Conservation (phyloP, 2,113 vertebrate species). For the Eira barbara region DNA sequence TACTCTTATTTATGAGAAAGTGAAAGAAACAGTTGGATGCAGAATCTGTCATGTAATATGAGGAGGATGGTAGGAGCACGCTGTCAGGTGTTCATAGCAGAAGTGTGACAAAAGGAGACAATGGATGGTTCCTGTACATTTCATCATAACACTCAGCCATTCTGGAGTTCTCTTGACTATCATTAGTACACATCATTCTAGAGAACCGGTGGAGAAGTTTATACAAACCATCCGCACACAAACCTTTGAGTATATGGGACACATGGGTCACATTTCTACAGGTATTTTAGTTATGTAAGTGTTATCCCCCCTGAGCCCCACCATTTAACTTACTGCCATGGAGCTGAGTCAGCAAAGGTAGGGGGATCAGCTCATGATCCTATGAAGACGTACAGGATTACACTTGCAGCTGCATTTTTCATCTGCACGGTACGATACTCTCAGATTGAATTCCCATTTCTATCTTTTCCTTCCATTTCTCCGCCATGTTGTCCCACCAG, state of each 20-base stretch:
- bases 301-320: neutral
- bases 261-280: neutral
- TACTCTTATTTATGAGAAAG: neutral
- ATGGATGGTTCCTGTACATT: neutral
- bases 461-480: neutral
- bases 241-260: neutral
- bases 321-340: neutral
- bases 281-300: neutral
- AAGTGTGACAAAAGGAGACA: neutral
- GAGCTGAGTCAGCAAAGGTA: neutral
- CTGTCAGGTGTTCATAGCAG: too few species aligned
- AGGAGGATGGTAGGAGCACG: neutral
- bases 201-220: neutral
- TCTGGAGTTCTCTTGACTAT: neutral
- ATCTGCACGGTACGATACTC: neutral
- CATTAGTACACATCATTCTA: neutral
- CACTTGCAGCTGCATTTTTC: neutral
- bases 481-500: neutral
- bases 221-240: neutral
- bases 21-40: neutral
- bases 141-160: too few species aligned
- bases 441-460: neutral
- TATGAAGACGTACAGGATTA: neutral
- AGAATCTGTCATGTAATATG: neutral
- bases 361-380: neutral